Evolutionary conservation across 2,888 invertebrate species (phyloP).

Genomic region (Antheraea assamensis): DNA sequence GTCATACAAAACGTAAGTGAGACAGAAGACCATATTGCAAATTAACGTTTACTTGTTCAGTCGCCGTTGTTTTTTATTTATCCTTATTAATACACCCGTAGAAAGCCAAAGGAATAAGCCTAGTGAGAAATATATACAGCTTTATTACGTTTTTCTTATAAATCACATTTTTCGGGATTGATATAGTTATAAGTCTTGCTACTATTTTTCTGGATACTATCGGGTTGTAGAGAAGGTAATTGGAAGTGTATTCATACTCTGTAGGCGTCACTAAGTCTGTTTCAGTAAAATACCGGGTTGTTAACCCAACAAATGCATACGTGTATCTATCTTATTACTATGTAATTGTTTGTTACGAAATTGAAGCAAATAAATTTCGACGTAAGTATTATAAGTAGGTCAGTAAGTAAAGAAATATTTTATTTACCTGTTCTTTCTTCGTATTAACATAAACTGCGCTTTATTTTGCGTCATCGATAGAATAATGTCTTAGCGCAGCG

Average conservation of each 20-base stretch:
- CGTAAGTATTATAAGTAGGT: slow-evolving; percentile 2
- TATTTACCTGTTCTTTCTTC: background rate
- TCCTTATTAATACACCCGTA: too few relatives aligned
- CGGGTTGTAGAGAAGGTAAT: background rate
- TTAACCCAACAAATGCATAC: background rate
- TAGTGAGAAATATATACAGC: too few relatives aligned
- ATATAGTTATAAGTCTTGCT: background rate
- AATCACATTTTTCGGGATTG: too few relatives aligned
- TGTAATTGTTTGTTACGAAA: background rate
- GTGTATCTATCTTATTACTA: background rate
- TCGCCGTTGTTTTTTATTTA: too few relatives aligned
- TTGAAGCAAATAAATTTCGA: background rate
- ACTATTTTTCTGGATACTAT: background rate
- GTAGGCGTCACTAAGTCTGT: background rate
- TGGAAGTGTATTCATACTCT: background rate
- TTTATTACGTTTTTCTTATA: too few relatives aligned
- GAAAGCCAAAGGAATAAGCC: too few relatives aligned
- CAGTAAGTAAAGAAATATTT: background rate
- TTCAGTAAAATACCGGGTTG: background rate
- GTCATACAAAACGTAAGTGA: too few relatives aligned
- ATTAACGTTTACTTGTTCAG: too few relatives aligned
- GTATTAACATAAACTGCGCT: background rate
- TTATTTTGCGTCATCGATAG: background rate
- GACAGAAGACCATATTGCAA: too few relatives aligned
- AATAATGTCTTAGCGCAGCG: background rate